Evolutionary conservation across 2,113 vertebrate genomes (phyloP).

Genomic region (Pandion haliaetus): DNA sequence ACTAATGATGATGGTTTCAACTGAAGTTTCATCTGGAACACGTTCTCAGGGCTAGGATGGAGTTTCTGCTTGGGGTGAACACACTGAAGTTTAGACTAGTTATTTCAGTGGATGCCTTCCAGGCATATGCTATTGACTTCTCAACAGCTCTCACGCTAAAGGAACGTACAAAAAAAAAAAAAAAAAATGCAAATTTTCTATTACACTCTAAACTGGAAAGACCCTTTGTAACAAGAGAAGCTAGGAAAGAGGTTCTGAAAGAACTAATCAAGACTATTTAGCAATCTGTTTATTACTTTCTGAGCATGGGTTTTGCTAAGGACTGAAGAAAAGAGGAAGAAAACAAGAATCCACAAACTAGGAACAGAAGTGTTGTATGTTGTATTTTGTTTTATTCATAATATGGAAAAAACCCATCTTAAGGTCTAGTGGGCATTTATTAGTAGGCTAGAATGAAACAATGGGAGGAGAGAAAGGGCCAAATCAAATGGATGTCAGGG

Average conservation of each 20-base stretch:
- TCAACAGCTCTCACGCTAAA: neutral
- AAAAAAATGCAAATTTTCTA: neutral
- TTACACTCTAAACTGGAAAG: neutral
- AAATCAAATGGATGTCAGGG: neutral
- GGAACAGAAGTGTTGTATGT: neutral
- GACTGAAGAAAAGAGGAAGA: neutral
- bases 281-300: neutral
- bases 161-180: neutral
- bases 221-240: neutral
- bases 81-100: neutral
- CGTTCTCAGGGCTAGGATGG: neutral
- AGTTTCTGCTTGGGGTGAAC: neutral
- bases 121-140: neutral
- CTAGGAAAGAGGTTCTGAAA: neutral
- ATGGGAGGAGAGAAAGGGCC: neutral
- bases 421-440: neutral
- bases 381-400: neutral
- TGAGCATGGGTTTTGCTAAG: neutral
- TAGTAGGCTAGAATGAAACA: neutral
- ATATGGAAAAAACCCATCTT: neutral
- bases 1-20: neutral
- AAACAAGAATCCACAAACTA: neutral
- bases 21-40: neutral
- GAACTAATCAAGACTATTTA: neutral
- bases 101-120: neutral